A percentile compares a stretch with the other conserved stretches of the same genome.
Evolutionary conservation across 2,888 invertebrate species (phyloP).

Genomic region (Apotomis capreana): DNA sequence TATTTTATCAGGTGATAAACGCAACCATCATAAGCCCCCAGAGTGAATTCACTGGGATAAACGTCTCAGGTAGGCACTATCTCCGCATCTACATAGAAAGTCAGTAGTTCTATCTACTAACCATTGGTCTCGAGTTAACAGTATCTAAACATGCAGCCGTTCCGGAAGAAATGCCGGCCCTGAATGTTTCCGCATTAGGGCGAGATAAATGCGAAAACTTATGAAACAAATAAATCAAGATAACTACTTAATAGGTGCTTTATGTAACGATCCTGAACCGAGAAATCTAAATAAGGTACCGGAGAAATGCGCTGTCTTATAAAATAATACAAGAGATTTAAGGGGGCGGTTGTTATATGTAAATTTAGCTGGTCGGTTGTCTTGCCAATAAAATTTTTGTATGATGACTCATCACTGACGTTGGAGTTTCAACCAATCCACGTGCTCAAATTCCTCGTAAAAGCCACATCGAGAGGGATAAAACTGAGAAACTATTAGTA

Average conservation of each 20-base stretch:
- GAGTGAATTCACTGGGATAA: conserved; percentile 14
- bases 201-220: conserved; percentile 32
- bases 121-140: conserved; percentile 21
- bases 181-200: conserved; percentile 38
- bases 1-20: no score
- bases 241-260: conserved; percentile 35
- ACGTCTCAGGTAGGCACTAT: conserved; percentile 8
- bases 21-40: neutral
- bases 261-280: conserved; percentile 34
- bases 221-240: conserved; percentile 42
- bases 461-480: no score
- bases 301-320: conserved; percentile 30
- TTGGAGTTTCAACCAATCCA: no score
- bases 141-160: conserved; percentile 39
- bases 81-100: conserved; percentile 33
- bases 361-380: no score
- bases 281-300: conserved; percentile 34
- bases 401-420: no score
- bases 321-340: conserved; percentile 3
- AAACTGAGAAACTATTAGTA: no score
- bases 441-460: no score
- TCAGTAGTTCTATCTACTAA: conserved; percentile 24
- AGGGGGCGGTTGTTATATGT: no score
- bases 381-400: no score
- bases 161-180: conserved; percentile 39